Evolutionary conservation across 2,797 vertebrate genomes (phyloP).

Genomic region (Eidolon dupreanum): DNA sequence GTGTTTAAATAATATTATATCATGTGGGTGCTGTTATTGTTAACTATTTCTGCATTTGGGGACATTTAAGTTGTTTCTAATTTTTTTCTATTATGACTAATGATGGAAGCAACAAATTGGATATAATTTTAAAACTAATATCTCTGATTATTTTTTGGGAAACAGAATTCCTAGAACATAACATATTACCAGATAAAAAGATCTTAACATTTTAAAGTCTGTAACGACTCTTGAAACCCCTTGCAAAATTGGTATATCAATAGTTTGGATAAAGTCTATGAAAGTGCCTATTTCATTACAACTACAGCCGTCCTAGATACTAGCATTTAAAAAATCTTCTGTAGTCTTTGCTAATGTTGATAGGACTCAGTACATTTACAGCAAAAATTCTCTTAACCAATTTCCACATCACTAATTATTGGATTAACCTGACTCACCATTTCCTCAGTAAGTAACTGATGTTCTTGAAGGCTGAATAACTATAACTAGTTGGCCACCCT

Average conservation of each 20-base stretch:
- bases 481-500: background rate
- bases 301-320: background rate
- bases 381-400: background rate
- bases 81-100: background rate
- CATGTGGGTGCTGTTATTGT: background rate
- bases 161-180: background rate
- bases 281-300: background rate
- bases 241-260: background rate
- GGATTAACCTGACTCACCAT: background rate
- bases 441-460: background rate
- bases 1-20: background rate
- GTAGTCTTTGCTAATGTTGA: background rate
- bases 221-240: background rate
- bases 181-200: background rate
- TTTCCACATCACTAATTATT: background rate
- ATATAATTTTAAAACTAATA: conserved; percentile 1
- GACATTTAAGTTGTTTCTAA: background rate
- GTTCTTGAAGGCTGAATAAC: background rate
- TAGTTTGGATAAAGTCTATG: background rate
- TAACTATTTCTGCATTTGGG: background rate
- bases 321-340: conserved; percentile 2
- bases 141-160: background rate
- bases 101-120: background rate
- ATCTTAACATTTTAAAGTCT: background rate
- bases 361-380: background rate